These are phyloP conservation scores for Gymnoscelis rufifasciata DNA, from an alignment of 2,888 invertebrate genomes.

Conservation along the genomic window DNA sequence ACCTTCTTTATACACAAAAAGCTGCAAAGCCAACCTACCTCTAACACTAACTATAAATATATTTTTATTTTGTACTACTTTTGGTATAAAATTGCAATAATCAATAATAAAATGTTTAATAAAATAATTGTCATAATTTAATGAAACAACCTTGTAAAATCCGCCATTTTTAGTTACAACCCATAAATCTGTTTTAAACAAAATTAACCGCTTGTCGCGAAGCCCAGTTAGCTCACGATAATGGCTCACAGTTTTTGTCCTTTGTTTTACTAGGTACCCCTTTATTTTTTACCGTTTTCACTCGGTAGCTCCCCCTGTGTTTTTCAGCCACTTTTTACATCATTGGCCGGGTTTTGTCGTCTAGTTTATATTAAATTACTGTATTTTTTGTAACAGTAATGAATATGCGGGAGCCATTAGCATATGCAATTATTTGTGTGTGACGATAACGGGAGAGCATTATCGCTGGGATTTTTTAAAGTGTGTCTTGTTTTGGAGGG, in stretches of 20 bases:
- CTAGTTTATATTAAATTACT: constrained; percentile 78
- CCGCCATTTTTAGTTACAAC: constrained; percentile 21
- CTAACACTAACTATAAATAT: no score
- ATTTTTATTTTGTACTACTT: no score
- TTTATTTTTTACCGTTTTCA: constrained; percentile 49
- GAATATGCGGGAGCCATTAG: constrained; percentile 70
- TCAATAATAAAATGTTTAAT: no score
- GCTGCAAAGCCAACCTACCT: no score
- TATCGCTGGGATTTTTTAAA: constrained; percentile 50
- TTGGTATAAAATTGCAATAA: no score
- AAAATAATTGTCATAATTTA: no score
- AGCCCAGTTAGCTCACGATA: constrained; percentile 64
- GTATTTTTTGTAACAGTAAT: constrained; percentile 63
- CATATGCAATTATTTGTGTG: constrained; percentile 49
- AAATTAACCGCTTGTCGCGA: constrained; percentile 70
- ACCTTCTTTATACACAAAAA: no score
- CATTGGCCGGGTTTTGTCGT: constrained; percentile 72
- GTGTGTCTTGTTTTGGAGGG: constrained; percentile 32
- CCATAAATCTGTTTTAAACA: constrained; percentile 63
- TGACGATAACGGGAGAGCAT: constrained; percentile 63
- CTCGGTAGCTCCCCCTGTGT: constrained; percentile 52
- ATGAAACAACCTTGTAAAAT: constrained; percentile 3
- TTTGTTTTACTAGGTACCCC: constrained; percentile 70
- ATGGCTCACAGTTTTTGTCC: constrained; percentile 52
- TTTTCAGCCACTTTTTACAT: constrained; percentile 62